Percentiles rank a stretch among this genome's conserved stretches.
These are phyloP conservation scores for Clarias magur DNA, from an alignment of 2,113 vertebrate genomes.

Conservation along the genomic window DNA sequence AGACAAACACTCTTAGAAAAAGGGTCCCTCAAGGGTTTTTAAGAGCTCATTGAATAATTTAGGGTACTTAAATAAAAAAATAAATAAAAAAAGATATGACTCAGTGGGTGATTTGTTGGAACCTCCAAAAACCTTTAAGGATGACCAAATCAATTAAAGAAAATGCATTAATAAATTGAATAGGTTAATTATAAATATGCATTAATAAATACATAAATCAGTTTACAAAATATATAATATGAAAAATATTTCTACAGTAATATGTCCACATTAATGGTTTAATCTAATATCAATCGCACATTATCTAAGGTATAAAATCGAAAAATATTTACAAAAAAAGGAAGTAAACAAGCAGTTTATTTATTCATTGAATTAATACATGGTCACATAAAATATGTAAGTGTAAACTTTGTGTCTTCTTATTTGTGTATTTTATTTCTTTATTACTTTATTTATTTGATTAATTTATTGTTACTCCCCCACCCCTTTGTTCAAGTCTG, in stretches of 20 bases:
- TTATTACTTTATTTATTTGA: slow-evolving; percentile 8
- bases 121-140: background rate
- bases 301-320: background rate
- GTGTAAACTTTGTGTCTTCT: background rate
- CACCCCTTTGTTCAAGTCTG: slow-evolving; percentile 41
- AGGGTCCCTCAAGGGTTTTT: background rate
- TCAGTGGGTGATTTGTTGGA: too few relatives aligned
- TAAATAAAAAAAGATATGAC: background rate
- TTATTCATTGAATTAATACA: background rate
- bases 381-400: background rate
- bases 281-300: background rate
- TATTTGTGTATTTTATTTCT: background rate
- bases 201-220: background rate
- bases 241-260: too few relatives aligned
- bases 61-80: background rate
- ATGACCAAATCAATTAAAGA: background rate
- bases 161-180: too few relatives aligned
- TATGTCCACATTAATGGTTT: too few relatives aligned
- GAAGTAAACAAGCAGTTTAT: background rate
- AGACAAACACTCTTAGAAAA: background rate
- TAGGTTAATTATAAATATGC: too few relatives aligned
- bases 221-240: background rate
- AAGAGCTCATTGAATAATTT: background rate
- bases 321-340: background rate
- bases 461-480: background rate